phyloP scores from a whole-genome alignment of 2,888 invertebrate genomes.

The Calephelis perditalis region DNA sequence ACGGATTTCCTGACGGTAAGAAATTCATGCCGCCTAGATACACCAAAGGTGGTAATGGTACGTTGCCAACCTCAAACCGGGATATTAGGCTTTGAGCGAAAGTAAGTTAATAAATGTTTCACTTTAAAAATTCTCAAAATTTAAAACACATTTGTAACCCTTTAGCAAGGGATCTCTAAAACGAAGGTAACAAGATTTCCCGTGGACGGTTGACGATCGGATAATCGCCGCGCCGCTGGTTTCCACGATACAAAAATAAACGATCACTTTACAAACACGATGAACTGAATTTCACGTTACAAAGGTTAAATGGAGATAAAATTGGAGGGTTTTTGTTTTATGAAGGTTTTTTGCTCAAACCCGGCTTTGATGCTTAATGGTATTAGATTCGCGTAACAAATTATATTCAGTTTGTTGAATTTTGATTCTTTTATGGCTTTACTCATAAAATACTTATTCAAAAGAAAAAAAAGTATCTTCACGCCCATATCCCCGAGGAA shows the following conservation, averaged over 20 bases:
- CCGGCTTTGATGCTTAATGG: not conserved
- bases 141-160: too few species aligned
- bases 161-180: slow-evolving; percentile 32
- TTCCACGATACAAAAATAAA: slow-evolving; percentile 13
- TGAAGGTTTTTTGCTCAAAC: slow-evolving; percentile 3
- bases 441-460: too few species aligned
- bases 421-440: not conserved
- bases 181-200: not conserved
- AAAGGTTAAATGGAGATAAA: slow-evolving; percentile 10
- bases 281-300: slow-evolving; percentile 12
- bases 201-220: not conserved
- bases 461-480: too few species aligned
- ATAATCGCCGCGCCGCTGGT: slow-evolving; percentile 8
- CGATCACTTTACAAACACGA: slow-evolving; percentile 9
- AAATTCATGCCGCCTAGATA: too few species aligned
- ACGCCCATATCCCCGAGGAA: too few species aligned
- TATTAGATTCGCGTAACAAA: not conserved
- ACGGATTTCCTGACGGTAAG: too few species aligned
- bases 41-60: too few species aligned
- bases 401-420: slow-evolving; percentile 2
- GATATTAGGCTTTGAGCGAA: too few species aligned
- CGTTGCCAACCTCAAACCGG: too few species aligned
- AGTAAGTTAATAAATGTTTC: too few species aligned
- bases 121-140: too few species aligned
- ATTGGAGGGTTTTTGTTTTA: slow-evolving; percentile 11